phyloP scores from a whole-genome alignment of 2,113 vertebrate genomes.

The Microtus richardsoni region DNA sequence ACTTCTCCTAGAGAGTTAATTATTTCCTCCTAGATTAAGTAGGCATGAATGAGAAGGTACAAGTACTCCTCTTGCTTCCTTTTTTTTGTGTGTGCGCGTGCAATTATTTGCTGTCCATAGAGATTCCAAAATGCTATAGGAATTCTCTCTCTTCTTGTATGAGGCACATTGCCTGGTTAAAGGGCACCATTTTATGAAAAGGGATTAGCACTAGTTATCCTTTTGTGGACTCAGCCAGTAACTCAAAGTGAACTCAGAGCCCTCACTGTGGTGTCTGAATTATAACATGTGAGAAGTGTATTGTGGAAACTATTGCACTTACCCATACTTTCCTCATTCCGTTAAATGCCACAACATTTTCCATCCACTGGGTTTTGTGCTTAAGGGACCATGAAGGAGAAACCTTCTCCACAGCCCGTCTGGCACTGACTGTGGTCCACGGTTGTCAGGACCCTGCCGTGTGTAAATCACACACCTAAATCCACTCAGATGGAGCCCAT shows the following conservation, averaged over 20 bases:
- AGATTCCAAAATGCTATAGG: not conserved
- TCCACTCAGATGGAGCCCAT: conserved; percentile 70
- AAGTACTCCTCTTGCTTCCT: not conserved
- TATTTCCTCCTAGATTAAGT: conserved; percentile 23
- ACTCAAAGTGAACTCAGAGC: not conserved
- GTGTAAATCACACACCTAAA: conserved; percentile 77
- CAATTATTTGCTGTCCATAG: not conserved
- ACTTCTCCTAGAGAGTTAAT: not conserved
- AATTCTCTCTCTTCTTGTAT: not conserved
- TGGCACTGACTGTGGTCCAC: conserved; percentile 59
- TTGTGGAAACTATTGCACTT: not conserved
- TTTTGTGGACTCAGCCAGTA: not conserved
- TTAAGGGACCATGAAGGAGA: conserved; percentile 83
- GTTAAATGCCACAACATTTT: conserved; percentile 19
- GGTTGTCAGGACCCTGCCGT: conserved; percentile 64
- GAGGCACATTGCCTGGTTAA: not conserved
- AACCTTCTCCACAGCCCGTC: conserved; percentile 62
- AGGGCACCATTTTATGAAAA: not conserved
- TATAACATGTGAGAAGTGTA: not conserved
- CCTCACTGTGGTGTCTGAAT: not conserved
- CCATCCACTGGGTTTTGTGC: conserved; percentile 62
- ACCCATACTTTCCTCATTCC: conserved; percentile 8
- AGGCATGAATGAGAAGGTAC: not conserved
- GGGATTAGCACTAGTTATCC: not conserved
- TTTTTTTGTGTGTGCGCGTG: rapidly evolving